Evolutionary conservation across 2,113 vertebrate species (phyloP), one percentile per base, ranked within the genome.

Genomic region (Atractosteus spatula): DNA sequence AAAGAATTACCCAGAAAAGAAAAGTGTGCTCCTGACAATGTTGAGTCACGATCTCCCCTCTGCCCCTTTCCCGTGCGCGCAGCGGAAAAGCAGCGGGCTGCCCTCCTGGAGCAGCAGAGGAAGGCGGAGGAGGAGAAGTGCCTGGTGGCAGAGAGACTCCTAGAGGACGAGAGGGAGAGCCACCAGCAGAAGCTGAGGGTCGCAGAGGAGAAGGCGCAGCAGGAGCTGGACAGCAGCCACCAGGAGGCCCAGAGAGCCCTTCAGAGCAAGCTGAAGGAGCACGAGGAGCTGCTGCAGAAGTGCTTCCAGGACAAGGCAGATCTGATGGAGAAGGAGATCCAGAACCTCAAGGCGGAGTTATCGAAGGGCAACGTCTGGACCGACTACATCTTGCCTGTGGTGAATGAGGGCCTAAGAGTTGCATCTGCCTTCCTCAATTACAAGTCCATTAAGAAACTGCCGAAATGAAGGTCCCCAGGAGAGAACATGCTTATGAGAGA

Each of bases 251-350:
- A 67, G n/a, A 3, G 10, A 2, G 76, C 73, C 2, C 71, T 74
- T 72, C 42, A 76, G 11, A 68, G 62, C 62, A 74, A 73, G 65
- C 55, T 80, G 73, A 43, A 55, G 61, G 81, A 80, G 62, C 74
- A 74, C 66, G 14, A 71, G 3, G 57, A 29, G 7, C 67, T 77
- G 62, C 0, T 54, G 4, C 42, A 67, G 43, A 71, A 76, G 45
- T 57, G 69, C 13, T 77, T 73, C 43, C 0, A 17, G 7, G 41
- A 55, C 0, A 68, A 79, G 13, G 73, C 77, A 56, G 42, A 47
- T n/a, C 66, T 16, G 57, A 77, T 77, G 73, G 3, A 43, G 12
- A 55, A 55, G 0, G 73, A 80, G 75, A 80, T 79, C 3, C 8
- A 70, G 0, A 43, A 54, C 51, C 62, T 65, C 0, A 41, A 47